Evolutionary conservation across 2,797 vertebrate species (phyloP).

Genomic region (Clamator glandarius): DNA sequence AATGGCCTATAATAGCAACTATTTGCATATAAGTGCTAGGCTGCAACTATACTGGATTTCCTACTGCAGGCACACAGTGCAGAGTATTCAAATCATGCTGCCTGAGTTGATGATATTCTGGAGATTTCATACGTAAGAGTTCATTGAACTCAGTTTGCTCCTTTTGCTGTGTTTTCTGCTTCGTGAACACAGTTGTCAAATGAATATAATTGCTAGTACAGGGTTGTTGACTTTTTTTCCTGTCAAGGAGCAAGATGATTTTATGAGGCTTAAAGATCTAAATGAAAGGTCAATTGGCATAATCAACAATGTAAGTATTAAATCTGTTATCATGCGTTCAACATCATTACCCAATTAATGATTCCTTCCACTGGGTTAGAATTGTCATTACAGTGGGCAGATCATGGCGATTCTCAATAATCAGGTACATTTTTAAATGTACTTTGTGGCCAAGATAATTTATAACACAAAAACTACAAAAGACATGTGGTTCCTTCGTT

Average conservation of each 20-base stretch:
- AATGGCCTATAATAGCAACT: not conserved
- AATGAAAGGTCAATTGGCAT: slow-evolving; percentile 28
- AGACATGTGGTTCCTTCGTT: not conserved
- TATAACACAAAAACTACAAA: not conserved
- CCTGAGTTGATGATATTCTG: not conserved
- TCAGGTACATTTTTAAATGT: not conserved
- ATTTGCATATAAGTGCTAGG: not conserved
- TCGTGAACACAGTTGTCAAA: not conserved
- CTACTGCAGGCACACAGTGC: not conserved
- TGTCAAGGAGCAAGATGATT: not conserved
- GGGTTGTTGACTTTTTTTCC: not conserved
- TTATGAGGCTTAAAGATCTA: slow-evolving; percentile 5
- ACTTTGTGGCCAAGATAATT: slow-evolving; percentile 6
- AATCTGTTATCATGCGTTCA: not conserved
- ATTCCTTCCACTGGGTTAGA: not conserved
- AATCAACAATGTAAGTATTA: slow-evolving; percentile 45
- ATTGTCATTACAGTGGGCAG: slow-evolving; percentile 2
- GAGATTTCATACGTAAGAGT: not conserved
- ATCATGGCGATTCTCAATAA: not conserved
- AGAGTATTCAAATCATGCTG: not conserved
- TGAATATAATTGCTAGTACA: not conserved
- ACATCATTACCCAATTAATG: slow-evolving; percentile 15
- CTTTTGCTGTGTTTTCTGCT: slow-evolving; percentile 5
- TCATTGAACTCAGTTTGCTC: slow-evolving; percentile 1
- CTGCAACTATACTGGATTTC: not conserved